These are phyloP conservation scores for Cynopterus brachyotis DNA, from an alignment of 2,113 vertebrate genomes.

Conservation along the genomic window DNA sequence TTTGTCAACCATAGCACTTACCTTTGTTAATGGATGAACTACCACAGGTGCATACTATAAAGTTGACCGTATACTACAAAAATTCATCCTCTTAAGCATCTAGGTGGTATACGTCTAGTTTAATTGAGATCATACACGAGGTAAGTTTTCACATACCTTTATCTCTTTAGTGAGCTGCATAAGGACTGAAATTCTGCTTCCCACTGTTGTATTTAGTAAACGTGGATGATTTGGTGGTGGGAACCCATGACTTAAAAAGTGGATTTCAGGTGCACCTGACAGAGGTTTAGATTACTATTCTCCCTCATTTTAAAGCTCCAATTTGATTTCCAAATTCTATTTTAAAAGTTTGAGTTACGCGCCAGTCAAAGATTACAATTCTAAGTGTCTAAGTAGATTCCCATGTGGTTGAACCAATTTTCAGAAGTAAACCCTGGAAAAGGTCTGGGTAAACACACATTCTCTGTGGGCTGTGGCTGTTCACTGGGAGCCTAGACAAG, in stretches of 20 bases:
- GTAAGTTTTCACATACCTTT: background rate
- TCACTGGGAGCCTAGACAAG: constrained; percentile 53
- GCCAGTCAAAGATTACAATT: constrained; percentile 67
- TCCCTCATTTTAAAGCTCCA: constrained; percentile 41
- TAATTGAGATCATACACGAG: background rate
- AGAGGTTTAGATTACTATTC: constrained; percentile 1
- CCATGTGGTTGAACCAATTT: constrained; percentile 70
- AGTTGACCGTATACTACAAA: background rate
- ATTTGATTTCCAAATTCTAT: constrained; percentile 64
- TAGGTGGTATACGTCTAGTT: background rate
- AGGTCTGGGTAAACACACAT: constrained; percentile 71
- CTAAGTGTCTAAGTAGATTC: constrained; percentile 67
- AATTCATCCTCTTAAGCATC: background rate
- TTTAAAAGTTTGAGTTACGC: constrained; percentile 51
- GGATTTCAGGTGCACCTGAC: constrained; percentile 9
- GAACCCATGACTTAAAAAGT: background rate
- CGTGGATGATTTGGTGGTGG: background rate
- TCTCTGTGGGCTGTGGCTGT: constrained; percentile 69
- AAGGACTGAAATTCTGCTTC: background rate
- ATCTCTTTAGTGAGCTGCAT: background rate
- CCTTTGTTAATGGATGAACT: background rate
- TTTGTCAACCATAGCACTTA: background rate
- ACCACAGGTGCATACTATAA: background rate
- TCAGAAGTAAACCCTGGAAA: constrained; percentile 72
- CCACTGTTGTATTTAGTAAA: background rate